phyloP scores from a whole-genome alignment of 2,797 vertebrate genomes.

The Artibeus jamaicensis region DNA sequence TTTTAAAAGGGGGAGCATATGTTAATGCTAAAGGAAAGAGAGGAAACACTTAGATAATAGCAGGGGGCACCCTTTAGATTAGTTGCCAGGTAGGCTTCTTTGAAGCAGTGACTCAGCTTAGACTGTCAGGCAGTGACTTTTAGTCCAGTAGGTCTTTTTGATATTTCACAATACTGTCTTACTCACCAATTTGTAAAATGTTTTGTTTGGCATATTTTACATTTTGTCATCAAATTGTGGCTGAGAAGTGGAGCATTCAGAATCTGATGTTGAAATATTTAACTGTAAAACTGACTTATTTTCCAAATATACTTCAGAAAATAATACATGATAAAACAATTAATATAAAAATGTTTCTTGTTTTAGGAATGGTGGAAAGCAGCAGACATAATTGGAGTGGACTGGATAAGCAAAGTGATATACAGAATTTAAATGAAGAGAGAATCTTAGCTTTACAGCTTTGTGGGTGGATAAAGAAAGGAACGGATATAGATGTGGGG shows the following conservation, averaged over 20 bases:
- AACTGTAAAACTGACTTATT: slow-evolving; percentile 8
- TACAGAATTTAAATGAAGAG: slow-evolving; percentile 93
- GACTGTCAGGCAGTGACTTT: background rate
- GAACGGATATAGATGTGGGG: slow-evolving; percentile 92
- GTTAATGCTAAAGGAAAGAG: background rate
- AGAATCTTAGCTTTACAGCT: slow-evolving; percentile 94
- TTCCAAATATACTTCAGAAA: slow-evolving; percentile 34
- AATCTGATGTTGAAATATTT: slow-evolving; percentile 12
- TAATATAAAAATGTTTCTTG: slow-evolving; percentile 48
- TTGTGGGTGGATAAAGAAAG: slow-evolving; percentile 96
- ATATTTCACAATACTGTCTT: background rate
- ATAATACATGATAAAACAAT: slow-evolving; percentile 18
- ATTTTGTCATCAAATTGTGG: background rate
- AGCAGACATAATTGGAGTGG: slow-evolving; percentile 91
- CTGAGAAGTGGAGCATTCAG: background rate
- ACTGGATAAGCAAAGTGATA: slow-evolving; percentile 92
- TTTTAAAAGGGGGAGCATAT: background rate
- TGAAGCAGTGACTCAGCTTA: background rate
- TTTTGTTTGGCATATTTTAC: background rate
- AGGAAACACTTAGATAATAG: background rate
- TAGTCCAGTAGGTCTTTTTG: background rate
- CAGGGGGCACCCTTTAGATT: background rate
- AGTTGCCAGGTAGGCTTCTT: background rate
- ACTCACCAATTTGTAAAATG: background rate
- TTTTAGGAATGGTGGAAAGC: slow-evolving; percentile 91